These are phyloP conservation scores for Callyntrura guangdongensis DNA, from an alignment of 2,888 invertebrate species.

Conservation along the genomic window DNA sequence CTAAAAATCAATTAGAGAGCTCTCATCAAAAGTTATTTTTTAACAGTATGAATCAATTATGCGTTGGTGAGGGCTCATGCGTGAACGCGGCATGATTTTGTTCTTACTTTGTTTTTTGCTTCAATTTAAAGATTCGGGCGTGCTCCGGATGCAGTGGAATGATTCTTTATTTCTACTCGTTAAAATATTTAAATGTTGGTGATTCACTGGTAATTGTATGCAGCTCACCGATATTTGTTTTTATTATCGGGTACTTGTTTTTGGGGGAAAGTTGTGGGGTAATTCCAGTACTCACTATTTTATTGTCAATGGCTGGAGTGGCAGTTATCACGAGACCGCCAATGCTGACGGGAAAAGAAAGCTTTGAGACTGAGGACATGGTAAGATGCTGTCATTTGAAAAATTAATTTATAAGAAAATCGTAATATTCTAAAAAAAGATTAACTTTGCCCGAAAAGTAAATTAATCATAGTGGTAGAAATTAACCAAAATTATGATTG, in stretches of 20 bases:
- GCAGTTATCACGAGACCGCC: slow-evolving; percentile 78
- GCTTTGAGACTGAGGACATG: slow-evolving; percentile 72
- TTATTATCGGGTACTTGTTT: slow-evolving; percentile 75
- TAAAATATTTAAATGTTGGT: slow-evolving; percentile 75
- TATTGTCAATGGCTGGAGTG: slow-evolving; percentile 77
- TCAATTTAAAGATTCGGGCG: slow-evolving; percentile 58
- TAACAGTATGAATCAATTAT: background rate
- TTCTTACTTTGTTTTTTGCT: slow-evolving; percentile 7
- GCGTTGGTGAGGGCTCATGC: background rate
- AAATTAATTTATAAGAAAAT: too few relatives aligned
- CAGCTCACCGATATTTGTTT: slow-evolving; percentile 79
- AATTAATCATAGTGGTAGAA: too few relatives aligned
- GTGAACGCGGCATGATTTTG: background rate
- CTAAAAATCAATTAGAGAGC: background rate
- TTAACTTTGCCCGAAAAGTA: too few relatives aligned
- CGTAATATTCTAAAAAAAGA: too few relatives aligned
- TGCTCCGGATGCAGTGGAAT: slow-evolving; percentile 74
- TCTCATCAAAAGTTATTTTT: background rate
- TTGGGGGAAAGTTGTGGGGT: slow-evolving; percentile 77
- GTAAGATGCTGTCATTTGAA: slow-evolving; percentile 52
- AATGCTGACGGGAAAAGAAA: slow-evolving; percentile 72
- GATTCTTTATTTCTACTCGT: slow-evolving; percentile 75
- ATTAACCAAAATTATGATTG: too few relatives aligned
- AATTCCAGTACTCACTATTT: slow-evolving; percentile 69
- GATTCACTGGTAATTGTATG: slow-evolving; percentile 78